These are phyloP conservation scores for Tipula vernalis DNA, from an alignment of 2,888 invertebrate genomes.

Conservation along the genomic window DNA sequence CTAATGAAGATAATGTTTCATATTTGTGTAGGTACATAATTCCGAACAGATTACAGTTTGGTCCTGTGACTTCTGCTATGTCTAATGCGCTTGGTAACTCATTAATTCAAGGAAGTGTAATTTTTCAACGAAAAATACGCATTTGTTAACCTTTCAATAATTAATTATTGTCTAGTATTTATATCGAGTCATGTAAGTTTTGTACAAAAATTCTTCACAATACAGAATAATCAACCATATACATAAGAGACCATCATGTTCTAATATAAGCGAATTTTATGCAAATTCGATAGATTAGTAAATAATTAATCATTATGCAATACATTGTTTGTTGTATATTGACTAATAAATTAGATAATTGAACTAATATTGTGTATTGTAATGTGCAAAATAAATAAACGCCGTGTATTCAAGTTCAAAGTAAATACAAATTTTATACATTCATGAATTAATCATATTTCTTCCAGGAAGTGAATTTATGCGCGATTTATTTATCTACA, in stretches of 20 bases:
- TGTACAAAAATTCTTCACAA: not conserved
- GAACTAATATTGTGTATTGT: not conserved
- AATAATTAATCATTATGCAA: not conserved
- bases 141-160: not conserved
- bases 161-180: not conserved
- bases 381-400: not conserved
- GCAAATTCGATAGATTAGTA: not conserved
- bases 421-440: not conserved
- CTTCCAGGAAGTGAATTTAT: not conserved
- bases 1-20: too few relatives aligned
- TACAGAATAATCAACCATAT: not conserved
- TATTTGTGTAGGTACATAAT: too few relatives aligned
- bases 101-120: not conserved
- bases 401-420: not conserved
- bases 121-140: not conserved
- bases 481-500: not conserved
- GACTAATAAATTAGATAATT: not conserved
- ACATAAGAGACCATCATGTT: not conserved
- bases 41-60: too few relatives aligned
- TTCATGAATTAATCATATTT: not conserved
- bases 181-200: not conserved
- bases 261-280: not conserved
- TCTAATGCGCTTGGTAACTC: not conserved
- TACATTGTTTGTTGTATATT: not conserved
- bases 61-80: too few relatives aligned